Base-by-base conservation (phyloP, 2,113 vertebrate species). In the Oncorhynchus clarkii region DNA sequence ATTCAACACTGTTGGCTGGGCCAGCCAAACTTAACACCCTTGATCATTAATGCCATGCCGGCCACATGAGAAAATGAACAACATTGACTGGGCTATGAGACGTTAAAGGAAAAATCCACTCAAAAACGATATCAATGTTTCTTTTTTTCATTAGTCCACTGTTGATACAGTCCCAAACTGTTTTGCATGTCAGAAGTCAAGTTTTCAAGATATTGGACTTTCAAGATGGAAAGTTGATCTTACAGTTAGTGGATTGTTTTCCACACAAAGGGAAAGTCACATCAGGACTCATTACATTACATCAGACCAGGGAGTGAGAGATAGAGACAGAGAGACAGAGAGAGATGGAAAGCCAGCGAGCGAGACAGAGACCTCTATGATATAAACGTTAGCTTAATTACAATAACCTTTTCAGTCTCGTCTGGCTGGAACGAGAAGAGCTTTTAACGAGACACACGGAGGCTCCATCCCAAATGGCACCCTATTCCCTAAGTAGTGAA, bases 401-500 rank as follows among this genome's bases (percentile, higher is more conserved):
- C 67, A 69, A 76, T 75, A 57, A 72, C 26, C 75, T 78, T 69
- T 78, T 76, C 67, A 66, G 75, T 67, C 62, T 71, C 54, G 75
- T 70, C 48, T 71, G 22, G 20, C 16, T 71, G 20, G 51, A 54
- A 18, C 16, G 14, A 18, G 16, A 16, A 54, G 51, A 18, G 51
- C 14, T 54, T 54, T 54, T 54, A 54, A 54, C 51, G 16, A 51
- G 49, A 74, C 20, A 71, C 20, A 62, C 48, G 75, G 65, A 71
- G n/a, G 29, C 14, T 73, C 78, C 72, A 34, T 20, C 71, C 54
- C 67, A 13, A 31, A 22, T 69, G 67, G 16, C 24, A 76, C 66
- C 66, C 3, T 26, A 54, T 18, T 16, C 51, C 51, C 14, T 54
- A 18, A 5, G 16, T 18, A 18, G 51, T 14, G 16, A 14, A 14